phyloP scores from a whole-genome alignment of 2,113 vertebrate genomes.

The Saccopteryx bilineata region DNA sequence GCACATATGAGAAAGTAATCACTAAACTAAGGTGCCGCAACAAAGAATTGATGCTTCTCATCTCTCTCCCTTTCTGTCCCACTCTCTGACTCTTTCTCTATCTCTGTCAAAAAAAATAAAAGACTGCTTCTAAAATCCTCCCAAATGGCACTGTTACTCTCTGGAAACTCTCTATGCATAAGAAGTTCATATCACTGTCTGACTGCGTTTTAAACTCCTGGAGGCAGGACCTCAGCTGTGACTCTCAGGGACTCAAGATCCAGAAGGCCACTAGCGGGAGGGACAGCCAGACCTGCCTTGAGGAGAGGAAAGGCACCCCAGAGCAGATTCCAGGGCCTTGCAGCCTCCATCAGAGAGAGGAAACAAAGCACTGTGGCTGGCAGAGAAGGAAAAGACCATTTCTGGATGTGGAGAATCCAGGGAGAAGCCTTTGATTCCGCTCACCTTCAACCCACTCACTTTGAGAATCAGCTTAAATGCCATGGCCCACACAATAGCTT shows the following conservation, averaged over 20 bases:
- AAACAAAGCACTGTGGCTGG: neutral
- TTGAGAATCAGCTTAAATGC: neutral
- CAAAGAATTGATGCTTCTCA: no score
- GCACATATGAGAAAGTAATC: no score
- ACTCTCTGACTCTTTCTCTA: no score
- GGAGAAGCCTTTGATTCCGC: neutral
- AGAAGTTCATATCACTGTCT: neutral
- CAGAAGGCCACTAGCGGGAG: neutral
- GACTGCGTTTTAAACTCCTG: neutral
- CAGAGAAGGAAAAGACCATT: neutral
- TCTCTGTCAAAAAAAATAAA: neutral
- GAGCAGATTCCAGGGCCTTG: no score
- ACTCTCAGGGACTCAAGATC: neutral
- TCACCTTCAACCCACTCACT: neutral
- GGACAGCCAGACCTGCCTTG: neutral
- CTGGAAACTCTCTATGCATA: neutral
- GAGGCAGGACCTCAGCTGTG: neutral
- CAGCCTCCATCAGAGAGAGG: neutral
- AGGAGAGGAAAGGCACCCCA: neutral
- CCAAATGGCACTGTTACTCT: neutral
- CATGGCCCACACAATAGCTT: fast-evolving
- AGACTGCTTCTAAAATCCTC: neutral
- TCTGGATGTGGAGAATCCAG: neutral
- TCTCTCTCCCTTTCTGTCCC: no score
- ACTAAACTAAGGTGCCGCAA: no score